Percentiles rank a stretch among this genome's conserved stretches.
These are phyloP conservation scores for Furcula furcula DNA, from an alignment of 2,888 invertebrate genomes.

Conservation along the genomic window DNA sequence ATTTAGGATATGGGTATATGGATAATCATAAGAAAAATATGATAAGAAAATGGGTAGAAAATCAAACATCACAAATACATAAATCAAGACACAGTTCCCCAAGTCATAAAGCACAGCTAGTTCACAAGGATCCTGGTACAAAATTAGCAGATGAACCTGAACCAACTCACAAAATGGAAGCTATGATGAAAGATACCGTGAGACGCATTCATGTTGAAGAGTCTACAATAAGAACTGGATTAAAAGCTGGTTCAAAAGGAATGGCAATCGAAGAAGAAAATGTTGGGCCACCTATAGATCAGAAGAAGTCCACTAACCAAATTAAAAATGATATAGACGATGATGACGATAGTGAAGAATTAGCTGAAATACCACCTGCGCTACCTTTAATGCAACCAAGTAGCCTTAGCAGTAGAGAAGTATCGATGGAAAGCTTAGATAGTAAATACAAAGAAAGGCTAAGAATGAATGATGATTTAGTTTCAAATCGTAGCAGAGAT, in stretches of 20 bases:
- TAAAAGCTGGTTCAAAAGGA: conserved; percentile 78
- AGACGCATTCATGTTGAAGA: conserved; percentile 82
- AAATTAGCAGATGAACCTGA: conserved; percentile 53
- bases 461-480: conserved; percentile 79
- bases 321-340: conserved; percentile 81
- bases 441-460: conserved; percentile 88
- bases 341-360: conserved; percentile 90
- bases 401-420: conserved; percentile 88
- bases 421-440: conserved; percentile 91
- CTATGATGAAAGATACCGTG: conserved; percentile 73
- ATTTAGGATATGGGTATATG: conserved; percentile 92
- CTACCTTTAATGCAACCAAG: conserved; percentile 88
- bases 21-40: conserved; percentile 95
- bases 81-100: conserved; percentile 83
- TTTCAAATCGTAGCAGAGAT: conserved; percentile 81
- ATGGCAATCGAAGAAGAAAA: conserved; percentile 77
- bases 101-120: conserved; percentile 52
- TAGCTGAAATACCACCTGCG: conserved; percentile 91
- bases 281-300: conserved; percentile 48
- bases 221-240: conserved; percentile 82
- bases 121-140: conserved; percentile 47
- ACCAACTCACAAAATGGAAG: conserved; percentile 66
- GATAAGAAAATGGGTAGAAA: conserved; percentile 97
- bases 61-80: conserved; percentile 92
- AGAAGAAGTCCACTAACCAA: conserved; percentile 53